Base-by-base conservation (phyloP, 2,888 invertebrate genomes). In the Andrena camellia region DNA sequence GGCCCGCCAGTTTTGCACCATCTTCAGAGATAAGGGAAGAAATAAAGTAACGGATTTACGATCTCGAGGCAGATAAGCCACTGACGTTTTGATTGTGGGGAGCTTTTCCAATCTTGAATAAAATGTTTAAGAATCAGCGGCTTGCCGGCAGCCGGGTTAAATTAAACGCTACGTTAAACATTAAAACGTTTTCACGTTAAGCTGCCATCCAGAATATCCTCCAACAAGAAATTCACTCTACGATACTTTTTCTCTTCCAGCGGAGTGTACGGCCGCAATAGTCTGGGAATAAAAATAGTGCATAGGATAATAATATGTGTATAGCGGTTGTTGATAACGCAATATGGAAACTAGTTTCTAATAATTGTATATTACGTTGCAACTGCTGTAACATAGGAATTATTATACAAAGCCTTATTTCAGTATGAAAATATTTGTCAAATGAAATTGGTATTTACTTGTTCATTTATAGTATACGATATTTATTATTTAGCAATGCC, bases 1-100 rank as follows among this genome's bases (percentile, higher is more conserved):
- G 76, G 62, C 54, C 69, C 73, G 70, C 48, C 83, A 74, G 76
- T 83, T 86, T 83, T 83, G 80, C 83, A 85, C 80, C 83, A 73
- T 63, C 72, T 76, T 74, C 74, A 26, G 35, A 69, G 85, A 86
- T 86, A 86, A 86, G 74, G 71, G 70, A 69, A 52, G 78, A 33
- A 48, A 68, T 62, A 71, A 77, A 77, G 74, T 83, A 77, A 78
- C 60, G 73, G 76, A 83, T 86, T 86, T 86, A 86, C 77, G 83
- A 62, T 77, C 63, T 68, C 52, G 52, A 23, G 54, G 23, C 62
- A 64, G 69, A 69, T 71, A 80, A 72, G 59, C 67, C 71, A 31
- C n/a, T n/a, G 70, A 70, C 69, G 64, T 23, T 66, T 60, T 42
- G 67, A 69, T 66, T 54, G 63, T 13, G 33, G 8, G 33, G 7